Base-by-base conservation (phyloP, 2,113 vertebrate genomes). In the Nyctibius bracteatus region DNA sequence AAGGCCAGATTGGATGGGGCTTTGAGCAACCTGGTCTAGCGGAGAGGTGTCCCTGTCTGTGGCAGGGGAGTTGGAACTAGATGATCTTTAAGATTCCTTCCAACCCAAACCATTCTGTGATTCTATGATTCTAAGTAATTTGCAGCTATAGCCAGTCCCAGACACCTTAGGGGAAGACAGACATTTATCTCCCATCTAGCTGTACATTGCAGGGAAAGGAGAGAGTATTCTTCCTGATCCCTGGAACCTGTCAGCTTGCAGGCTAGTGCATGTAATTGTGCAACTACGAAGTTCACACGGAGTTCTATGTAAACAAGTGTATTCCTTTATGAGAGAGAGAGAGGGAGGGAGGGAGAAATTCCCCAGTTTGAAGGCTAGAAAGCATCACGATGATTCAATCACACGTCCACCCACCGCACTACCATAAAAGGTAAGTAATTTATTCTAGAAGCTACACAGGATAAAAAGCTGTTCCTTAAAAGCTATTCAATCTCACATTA, bases 391-490 rank as follows among this genome's bases (percentile, higher is more conserved):
- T 22, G 14, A 74, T 70, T 82, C 37, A 35, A 12, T 47, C 10
- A 6, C 19, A 35, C 3, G 10, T 49, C 7, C 10, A 52, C 2
- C 3, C 3, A 62, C 4, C 1, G 10, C n/a, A n/a, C 31, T 14
- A 55, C 14, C 44, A 65, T 25, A 66, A 74, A 79, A 82, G 39
- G 2, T 18, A 83, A 54, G 12, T 46, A 21, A 86, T 55, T 41
- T 52, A 61, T 79, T 83, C 31, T 14, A 72, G 22, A 72, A 77
- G 17, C 9, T 51, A 67, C 4, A 51, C 2, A 41, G 59, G 10
- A 51, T n/a, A 12, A 73, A 86, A 94, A 30, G 8, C 10, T 57
- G 21, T 47, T 87, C 37, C 13, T 77, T 59, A 63, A 31, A 62
- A 77, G 9, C 19, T 77, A 44, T 41, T 63, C 19, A 71, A 7